phyloP scores from a whole-genome alignment of 2,888 invertebrate genomes.

The Trissolcus brochymenae region DNA sequence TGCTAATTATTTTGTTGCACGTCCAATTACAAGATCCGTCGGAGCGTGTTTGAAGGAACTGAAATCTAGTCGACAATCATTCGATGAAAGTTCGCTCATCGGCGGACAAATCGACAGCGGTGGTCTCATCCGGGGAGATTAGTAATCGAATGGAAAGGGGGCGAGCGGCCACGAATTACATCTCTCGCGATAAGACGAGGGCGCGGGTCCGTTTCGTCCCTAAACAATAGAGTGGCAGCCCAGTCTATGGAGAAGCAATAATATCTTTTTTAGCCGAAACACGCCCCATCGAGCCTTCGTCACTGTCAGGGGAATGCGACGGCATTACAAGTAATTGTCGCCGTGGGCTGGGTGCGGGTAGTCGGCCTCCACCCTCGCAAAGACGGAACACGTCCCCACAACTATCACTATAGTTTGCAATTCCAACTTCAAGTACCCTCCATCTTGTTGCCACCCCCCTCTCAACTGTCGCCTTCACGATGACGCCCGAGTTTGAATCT shows the following conservation, averaged over 20 bases:
- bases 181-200: slow-evolving; percentile 58
- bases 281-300: slow-evolving; percentile 72
- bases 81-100: slow-evolving; percentile 29
- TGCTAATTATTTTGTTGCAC: slow-evolving; percentile 3
- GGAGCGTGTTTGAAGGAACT: slow-evolving; percentile 1
- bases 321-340: slow-evolving; percentile 76
- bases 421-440: slow-evolving; percentile 60
- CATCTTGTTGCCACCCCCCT: slow-evolving; percentile 53
- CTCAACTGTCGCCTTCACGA: slow-evolving; percentile 53
- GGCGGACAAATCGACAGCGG: slow-evolving; percentile 28
- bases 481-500: slow-evolving; percentile 47
- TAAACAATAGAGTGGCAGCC: slow-evolving; percentile 54
- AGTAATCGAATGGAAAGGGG: slow-evolving; percentile 54
- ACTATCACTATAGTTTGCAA: slow-evolving; percentile 61
- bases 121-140: slow-evolving; percentile 48
- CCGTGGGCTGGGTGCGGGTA: slow-evolving; percentile 64
- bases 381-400: slow-evolving; percentile 51
- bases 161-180: slow-evolving; percentile 47
- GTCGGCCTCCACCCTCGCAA: slow-evolving; percentile 43
- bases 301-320: slow-evolving; percentile 68
- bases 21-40: not conserved
- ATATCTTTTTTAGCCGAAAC: slow-evolving; percentile 70
- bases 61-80: slow-evolving; percentile 31
- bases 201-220: slow-evolving; percentile 56
- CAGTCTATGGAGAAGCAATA: slow-evolving; percentile 64